These are phyloP conservation scores for Heliothis subflexa DNA, from an alignment of 1,140 invertebrate species.

Conservation along the genomic window DNA sequence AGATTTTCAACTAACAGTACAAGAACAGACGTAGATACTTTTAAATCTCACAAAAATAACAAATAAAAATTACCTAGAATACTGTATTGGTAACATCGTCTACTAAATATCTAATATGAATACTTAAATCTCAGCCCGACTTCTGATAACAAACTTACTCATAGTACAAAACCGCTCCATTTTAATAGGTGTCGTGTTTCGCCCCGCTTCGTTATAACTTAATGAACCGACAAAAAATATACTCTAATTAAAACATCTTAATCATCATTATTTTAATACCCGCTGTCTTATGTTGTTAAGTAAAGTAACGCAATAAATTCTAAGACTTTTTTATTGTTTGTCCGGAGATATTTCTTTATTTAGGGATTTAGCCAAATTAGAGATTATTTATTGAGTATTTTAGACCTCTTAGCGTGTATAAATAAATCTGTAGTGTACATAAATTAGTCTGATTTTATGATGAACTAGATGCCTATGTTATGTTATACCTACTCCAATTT, in stretches of 20 bases:
- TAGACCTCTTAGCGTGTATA: too few species aligned
- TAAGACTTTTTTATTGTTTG: conserved; percentile 11
- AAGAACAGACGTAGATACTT: too few species aligned
- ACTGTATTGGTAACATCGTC: too few species aligned
- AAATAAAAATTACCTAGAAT: too few species aligned
- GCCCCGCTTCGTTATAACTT: conserved; percentile 33
- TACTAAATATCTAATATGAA: too few species aligned
- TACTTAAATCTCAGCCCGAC: background rate
- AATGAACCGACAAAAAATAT: conserved; percentile 39
- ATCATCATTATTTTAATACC: conserved; percentile 38
- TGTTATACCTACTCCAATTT: too few species aligned
- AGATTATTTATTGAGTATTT: background rate
- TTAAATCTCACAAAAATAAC: too few species aligned
- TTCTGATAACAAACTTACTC: background rate
- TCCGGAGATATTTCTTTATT: background rate
- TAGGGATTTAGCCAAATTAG: background rate
- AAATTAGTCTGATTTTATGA: too few species aligned
- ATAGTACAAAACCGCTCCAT: background rate
- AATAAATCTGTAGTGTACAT: too few species aligned
- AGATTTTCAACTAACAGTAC: too few species aligned
- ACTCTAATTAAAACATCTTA: conserved; percentile 29
- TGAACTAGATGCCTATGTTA: too few species aligned
- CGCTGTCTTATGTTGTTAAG: conserved; percentile 20
- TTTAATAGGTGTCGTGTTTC: conserved; percentile 44
- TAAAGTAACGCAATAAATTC: conserved; percentile 6